Percentiles rank a stretch among this genome's conserved stretches.
These are phyloP conservation scores for Zosterops lateralis DNA, from an alignment of 2,113 vertebrate species.

Conservation along the genomic window DNA sequence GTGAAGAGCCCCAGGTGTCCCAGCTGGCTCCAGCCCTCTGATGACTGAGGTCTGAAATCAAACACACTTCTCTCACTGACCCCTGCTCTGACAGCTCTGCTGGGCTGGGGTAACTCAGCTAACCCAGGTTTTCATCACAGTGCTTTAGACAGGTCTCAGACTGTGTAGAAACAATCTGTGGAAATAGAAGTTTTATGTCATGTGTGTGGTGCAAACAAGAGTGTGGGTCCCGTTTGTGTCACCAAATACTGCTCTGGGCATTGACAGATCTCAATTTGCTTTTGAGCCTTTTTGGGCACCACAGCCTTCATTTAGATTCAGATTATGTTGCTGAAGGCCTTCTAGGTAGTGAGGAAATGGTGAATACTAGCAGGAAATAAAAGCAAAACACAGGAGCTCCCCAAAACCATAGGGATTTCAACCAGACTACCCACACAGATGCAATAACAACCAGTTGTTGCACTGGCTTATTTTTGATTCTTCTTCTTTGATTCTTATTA, in stretches of 20 bases:
- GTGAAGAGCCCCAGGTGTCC: fast-evolving
- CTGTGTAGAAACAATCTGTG: neutral
- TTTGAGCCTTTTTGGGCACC: neutral
- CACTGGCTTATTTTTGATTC: neutral
- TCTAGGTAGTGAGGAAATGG: neutral
- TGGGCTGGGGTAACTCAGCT: neutral
- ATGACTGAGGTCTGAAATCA: neutral
- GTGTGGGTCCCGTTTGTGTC: neutral
- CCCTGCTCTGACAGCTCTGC: neutral
- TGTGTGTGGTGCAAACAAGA: neutral
- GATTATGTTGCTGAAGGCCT: neutral
- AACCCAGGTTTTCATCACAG: neutral
- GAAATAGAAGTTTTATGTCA: neutral
- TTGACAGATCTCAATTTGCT: fast-evolving
- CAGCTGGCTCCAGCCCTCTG: neutral
- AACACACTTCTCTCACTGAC: neutral
- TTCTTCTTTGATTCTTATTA: neutral
- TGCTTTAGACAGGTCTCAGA: neutral
- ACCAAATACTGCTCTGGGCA: neutral
- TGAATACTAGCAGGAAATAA: neutral
- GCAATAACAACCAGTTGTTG: neutral
- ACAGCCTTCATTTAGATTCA: neutral
- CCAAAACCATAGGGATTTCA: neutral
- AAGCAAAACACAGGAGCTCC: neutral
- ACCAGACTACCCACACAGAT: neutral